Base-by-base conservation (phyloP, 2,113 vertebrate species). In the Serilophus lunatus region DNA sequence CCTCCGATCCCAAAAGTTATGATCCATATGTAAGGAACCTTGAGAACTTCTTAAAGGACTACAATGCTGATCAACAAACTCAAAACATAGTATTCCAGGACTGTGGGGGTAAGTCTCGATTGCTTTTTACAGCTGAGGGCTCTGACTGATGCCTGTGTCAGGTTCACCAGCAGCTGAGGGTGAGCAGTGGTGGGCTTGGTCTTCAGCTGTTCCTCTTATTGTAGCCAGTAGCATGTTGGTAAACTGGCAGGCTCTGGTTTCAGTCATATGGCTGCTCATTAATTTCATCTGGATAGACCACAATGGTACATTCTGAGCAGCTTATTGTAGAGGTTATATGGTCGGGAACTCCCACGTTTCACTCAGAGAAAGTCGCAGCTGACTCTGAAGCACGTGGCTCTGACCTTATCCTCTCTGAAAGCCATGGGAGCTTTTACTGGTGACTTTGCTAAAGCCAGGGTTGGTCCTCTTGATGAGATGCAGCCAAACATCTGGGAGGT, bases 71-170 rank as follows among this genome's bases (percentile, higher is more conserved):
- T 0, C 7, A 10, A 0, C 99, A 99, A 97, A 36, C 4, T 2
- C 95, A 98, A 3, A 65, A n/a, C 2, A 53, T 36, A 2, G 40
- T 96, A 2, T 99, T 97, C 77, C 98, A 99, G 82, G 95, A 99
- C 18, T 99, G 99, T 72, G 96, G 96, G 92, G 96, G 99, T 98
- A 97, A 98, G 98, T 71, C 45, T 35, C 0, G 0, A 7, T 19
- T 22, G 12, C 24, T 78, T n/a, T n/a, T 51, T 57, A 2, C 10
- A 44, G 45, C n/a, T n/a, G 64, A 38, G 60, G 54, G 36, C 70
- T 87, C 61, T 88, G 66, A 54, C 12, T 64, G 18, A 1, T 24
- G 31, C 54, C 57, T 51, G 60, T 1, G 2, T 31, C 59, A n/a
- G 56, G 23, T 31, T 69, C 5, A 3, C 59, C 38, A 24, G 56